Evolutionary conservation across 2,113 vertebrate species (phyloP), one percentile per base, ranked within the genome.

Genomic region (Siniperca chuatsi): DNA sequence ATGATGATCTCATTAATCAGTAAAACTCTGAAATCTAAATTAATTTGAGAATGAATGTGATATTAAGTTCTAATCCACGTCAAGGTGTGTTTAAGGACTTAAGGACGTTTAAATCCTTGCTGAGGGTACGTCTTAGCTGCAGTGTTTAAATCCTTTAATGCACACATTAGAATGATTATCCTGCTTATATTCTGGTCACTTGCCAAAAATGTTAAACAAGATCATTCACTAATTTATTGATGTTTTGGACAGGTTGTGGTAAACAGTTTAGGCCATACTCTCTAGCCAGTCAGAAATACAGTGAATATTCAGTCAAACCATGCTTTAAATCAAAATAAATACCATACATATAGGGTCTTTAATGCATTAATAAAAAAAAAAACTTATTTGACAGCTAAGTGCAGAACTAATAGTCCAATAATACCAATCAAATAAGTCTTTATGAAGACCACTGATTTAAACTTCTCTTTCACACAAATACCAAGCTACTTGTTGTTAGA

Each of bases 401-500:
- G 23, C 44, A 57, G 15, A 81, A 44, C 1, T 37, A 65, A 70
- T 18, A 3, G 16, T 15, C 42, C 25, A 25, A 25, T 25, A 25
- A 25, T 25, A 25, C 3, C 9, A 12, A 8, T 66, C 5, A 74
- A 58, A 79, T 29, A 44, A 8, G 2, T 37, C 62, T 35, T 46
- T 8, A 8, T 25, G 2, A 9, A 78, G 48, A 82, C 25, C 4
- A 25, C 21, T 62, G 54, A 35, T 81, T 55, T 8, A 70, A 70
- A 65, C 21, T 25, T 71, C 15, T 82, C 15, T 58, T 46, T 73
- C 37, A 82, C 76, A 79, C 35, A 67, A 75, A 52, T 37, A 58
- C 81, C 75, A 68, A 72, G 57, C 50, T 57, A 13, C 23, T 84
- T 57, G 23, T 65, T 84, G 70, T 82, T 48, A 57, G 25, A 78